These are phyloP conservation scores for Heterodera filipjevi DNA, from an alignment of 2,888 invertebrate species.

Conservation along the genomic window DNA sequence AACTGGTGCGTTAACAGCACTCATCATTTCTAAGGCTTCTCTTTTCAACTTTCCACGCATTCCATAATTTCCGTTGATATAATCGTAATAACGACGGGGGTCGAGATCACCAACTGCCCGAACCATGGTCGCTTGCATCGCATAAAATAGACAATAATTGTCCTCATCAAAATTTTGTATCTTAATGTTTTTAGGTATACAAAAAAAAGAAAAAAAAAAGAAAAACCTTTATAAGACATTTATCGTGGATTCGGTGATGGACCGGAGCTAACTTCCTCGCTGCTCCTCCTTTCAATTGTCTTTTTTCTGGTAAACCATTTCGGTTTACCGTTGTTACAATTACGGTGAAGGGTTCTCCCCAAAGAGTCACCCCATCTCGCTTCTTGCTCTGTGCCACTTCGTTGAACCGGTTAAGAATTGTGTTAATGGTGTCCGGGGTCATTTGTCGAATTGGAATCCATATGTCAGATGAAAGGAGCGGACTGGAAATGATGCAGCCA, in stretches of 20 bases:
- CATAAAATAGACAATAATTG: conserved; percentile 10
- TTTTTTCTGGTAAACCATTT: not conserved
- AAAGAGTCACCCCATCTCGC: conserved; percentile 13
- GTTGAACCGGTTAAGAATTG: conserved; percentile 13
- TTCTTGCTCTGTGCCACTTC: conserved; percentile 9
- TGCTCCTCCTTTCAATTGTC: not conserved
- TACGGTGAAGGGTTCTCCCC: conserved; percentile 14
- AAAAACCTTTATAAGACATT: conserved; percentile 16
- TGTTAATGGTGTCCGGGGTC: not conserved
- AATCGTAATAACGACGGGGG: not conserved
- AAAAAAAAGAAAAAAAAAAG: not conserved
- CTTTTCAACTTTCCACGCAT: not conserved
- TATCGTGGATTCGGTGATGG: not conserved
- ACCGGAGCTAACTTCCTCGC: not conserved
- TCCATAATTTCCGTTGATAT: not conserved
- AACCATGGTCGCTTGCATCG: not conserved
- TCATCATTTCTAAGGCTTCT: not conserved
- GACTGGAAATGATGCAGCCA: not conserved
- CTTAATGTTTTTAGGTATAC: not conserved
- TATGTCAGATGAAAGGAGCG: not conserved
- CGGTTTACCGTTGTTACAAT: not conserved
- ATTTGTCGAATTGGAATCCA: conserved; percentile 16
- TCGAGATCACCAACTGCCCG: not conserved
- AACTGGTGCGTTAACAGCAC: not conserved
- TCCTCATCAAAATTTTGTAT: not conserved